Evolutionary conservation across 2,797 vertebrate species (phyloP).

Genomic region (Pseudotriccus pelzelni): DNA sequence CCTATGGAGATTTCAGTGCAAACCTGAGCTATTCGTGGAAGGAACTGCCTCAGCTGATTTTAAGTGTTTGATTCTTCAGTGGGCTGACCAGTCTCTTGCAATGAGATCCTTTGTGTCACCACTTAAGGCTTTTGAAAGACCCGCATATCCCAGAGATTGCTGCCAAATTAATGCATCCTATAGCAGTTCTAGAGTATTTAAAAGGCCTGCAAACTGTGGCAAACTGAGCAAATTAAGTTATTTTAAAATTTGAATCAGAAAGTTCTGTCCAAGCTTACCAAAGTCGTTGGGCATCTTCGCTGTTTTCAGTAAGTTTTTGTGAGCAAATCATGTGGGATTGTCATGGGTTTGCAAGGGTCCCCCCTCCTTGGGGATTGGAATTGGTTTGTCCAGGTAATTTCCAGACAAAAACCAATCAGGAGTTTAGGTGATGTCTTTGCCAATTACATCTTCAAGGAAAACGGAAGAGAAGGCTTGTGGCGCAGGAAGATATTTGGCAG

Average conservation of each 20-base stretch:
- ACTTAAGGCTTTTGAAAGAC: not conserved
- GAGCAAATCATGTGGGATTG: fast-evolving
- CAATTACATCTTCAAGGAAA: too few species aligned
- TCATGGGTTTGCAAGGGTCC: too few species aligned
- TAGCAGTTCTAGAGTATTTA: not conserved
- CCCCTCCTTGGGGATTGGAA: too few species aligned
- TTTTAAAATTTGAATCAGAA: not conserved
- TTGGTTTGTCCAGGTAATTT: too few species aligned
- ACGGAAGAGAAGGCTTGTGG: too few species aligned
- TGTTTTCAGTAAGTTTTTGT: not conserved
- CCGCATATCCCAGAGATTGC: fast-evolving
- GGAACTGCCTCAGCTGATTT: not conserved
- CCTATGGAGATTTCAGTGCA: not conserved
- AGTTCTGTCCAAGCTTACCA: not conserved
- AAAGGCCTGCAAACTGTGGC: not conserved
- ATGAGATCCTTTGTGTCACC: not conserved
- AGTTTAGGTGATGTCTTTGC: too few species aligned
- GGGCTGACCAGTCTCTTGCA: not conserved
- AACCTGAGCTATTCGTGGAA: not conserved
- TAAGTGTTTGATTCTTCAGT: not conserved
- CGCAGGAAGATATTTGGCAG: too few species aligned
- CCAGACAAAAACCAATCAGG: too few species aligned
- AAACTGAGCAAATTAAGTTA: not conserved
- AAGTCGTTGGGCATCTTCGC: not conserved
- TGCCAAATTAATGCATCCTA: not conserved